Conservation (phyloP, 2,888 invertebrate species). For the Pseudococcus longispinus region DNA sequence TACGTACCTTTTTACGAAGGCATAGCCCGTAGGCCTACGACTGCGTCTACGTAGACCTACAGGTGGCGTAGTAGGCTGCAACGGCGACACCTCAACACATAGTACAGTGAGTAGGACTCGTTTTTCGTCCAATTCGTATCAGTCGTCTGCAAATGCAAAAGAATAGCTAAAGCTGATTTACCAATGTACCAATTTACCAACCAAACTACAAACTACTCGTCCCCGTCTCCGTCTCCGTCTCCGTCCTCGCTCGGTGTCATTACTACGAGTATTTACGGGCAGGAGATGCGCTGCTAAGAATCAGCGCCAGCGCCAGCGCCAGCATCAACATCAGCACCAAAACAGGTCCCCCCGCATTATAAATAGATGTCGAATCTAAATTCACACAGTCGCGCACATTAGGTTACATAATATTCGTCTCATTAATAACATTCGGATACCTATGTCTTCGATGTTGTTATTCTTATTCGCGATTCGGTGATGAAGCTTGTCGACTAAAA, state of each 20-base stretch:
- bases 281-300: neutral
- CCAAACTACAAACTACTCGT: no score
- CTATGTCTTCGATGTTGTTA: neutral
- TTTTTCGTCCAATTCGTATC: no score
- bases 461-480: neutral
- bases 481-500: neutral
- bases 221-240: neutral
- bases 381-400: slow-evolving; percentile 28
- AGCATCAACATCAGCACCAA: neutral
- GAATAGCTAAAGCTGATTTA: no score
- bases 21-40: neutral
- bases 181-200: no score
- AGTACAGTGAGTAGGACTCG: no score
- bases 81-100: no score
- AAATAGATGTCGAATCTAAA: slow-evolving; percentile 54
- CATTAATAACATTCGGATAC: slow-evolving; percentile 32
- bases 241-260: neutral
- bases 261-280: neutral
- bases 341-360: slow-evolving; percentile 25
- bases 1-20: neutral
- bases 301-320: neutral
- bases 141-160: no score
- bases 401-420: slow-evolving; percentile 50
- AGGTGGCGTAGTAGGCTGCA: no score
- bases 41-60: no score